Evolutionary conservation across 2,888 invertebrate genomes (phyloP).

Genomic region (Xestia xanthographa): DNA sequence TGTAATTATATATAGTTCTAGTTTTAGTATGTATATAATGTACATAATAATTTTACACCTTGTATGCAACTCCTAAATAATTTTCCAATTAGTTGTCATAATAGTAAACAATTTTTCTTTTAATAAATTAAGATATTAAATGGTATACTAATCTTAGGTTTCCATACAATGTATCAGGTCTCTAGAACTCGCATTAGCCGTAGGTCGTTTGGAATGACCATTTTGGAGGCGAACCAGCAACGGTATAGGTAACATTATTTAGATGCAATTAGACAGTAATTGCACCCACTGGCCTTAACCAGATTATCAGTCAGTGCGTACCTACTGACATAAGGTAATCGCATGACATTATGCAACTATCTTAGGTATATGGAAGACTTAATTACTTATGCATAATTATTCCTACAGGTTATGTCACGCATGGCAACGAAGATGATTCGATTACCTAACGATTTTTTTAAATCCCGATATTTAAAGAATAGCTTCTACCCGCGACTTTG

Average conservation of each 20-base stretch:
- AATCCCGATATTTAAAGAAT: not conserved
- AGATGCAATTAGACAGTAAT: conserved; percentile 47
- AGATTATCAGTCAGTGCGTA: conserved; percentile 20
- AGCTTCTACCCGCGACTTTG: not conserved
- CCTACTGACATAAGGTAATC: conserved; percentile 25
- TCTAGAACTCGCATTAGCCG: not conserved
- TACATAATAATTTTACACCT: too few relatives aligned
- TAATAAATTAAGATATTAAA: too few relatives aligned
- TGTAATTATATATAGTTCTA: too few relatives aligned
- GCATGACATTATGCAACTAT: not conserved
- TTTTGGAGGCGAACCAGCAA: conserved; percentile 26
- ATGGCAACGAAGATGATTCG: not conserved
- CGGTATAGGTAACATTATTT: conserved; percentile 1
- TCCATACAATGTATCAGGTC: not conserved
- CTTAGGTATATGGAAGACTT: not conserved
- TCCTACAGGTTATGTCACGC: not conserved
- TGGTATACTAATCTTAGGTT: not conserved
- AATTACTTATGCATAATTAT: conserved; percentile 2
- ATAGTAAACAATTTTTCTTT: too few relatives aligned
- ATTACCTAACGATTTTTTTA: not conserved
- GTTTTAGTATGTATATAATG: too few relatives aligned
- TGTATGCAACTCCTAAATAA: too few relatives aligned
- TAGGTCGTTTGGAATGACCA: conserved; percentile 3
- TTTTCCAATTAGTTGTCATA: too few relatives aligned
- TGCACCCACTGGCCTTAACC: conserved; percentile 46